Conservation (phyloP, 2,113 vertebrate genomes). For the Tricholaema leucomelas region DNA sequence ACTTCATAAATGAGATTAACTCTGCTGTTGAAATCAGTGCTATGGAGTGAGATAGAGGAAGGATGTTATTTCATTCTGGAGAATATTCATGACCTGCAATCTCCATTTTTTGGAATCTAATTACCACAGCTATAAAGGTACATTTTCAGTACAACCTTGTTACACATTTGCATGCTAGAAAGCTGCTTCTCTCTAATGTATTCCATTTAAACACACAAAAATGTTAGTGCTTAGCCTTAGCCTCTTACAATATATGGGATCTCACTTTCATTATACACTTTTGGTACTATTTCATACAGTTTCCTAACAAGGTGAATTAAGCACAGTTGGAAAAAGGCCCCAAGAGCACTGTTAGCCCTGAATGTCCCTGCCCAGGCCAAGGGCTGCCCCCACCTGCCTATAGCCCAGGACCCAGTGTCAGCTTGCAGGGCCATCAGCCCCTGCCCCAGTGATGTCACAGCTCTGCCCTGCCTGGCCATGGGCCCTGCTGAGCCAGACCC, state of each 20-base stretch:
- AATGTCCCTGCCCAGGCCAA: not conserved
- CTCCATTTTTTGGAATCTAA: slow-evolving; percentile 15
- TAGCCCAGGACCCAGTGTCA: too few species aligned
- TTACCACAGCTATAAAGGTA: not conserved
- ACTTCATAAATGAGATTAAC: slow-evolving; percentile 16
- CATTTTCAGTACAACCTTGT: not conserved
- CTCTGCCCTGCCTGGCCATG: not conserved
- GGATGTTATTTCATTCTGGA: not conserved
- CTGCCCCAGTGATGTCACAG: not conserved
- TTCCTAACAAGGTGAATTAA: not conserved
- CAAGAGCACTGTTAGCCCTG: fast-evolving
- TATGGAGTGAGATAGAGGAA: not conserved
- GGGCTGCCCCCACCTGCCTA: not conserved
- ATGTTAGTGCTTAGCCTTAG: not conserved
- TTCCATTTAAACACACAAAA: not conserved
- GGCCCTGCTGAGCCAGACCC: too few species aligned
- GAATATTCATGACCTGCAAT: not conserved
- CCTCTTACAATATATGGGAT: not conserved
- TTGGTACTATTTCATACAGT: not conserved
- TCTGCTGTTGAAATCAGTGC: slow-evolving; percentile 8
- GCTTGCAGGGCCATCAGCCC: not conserved
- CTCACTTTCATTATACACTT: not conserved
- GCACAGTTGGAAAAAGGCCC: not conserved
- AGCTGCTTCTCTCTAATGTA: not conserved
- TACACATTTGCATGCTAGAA: not conserved